phyloP scores from a whole-genome alignment of 1,140 invertebrate species.

The Ceratina australensis region DNA sequence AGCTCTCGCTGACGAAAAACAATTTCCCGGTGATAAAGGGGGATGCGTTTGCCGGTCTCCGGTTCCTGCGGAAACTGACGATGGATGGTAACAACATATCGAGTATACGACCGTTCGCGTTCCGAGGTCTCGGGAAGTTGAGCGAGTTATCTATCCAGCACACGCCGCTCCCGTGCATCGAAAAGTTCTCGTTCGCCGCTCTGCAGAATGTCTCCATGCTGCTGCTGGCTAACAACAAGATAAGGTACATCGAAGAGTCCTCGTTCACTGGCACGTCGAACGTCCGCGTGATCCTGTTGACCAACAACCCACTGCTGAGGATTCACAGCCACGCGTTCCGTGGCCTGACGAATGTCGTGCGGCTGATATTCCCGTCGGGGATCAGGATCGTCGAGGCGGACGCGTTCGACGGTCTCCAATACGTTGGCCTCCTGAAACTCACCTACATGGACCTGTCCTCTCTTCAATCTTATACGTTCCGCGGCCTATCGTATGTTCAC shows the following conservation, averaged over 20 bases:
- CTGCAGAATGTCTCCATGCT: conserved; percentile 89
- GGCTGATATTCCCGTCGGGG: conserved; percentile 87
- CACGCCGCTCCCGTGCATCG: conserved; percentile 86
- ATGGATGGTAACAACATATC: conserved; percentile 91
- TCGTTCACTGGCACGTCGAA: conserved; percentile 91
- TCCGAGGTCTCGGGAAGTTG: conserved; percentile 87
- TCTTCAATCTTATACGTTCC: conserved; percentile 86
- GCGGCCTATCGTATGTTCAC: conserved; percentile 87
- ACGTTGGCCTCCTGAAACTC: conserved; percentile 87
- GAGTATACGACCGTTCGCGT: conserved; percentile 89
- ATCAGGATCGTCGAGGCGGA: conserved; percentile 87
- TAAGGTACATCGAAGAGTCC: conserved; percentile 87
- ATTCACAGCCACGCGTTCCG: conserved; percentile 89
- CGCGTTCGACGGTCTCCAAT: conserved; percentile 89
- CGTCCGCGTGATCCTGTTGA: conserved; percentile 86
- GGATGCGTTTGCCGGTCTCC: conserved; percentile 88
- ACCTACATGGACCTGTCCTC: conserved; percentile 89
- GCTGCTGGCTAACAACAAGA: conserved; percentile 88
- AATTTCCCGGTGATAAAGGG: conserved; percentile 87
- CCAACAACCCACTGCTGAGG: conserved; percentile 87
- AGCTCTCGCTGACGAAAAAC: conserved; percentile 90
- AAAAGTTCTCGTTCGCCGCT: conserved; percentile 89
- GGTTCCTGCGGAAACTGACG: conserved; percentile 85
- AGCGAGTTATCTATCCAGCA: conserved; percentile 90
- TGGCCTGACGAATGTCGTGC: conserved; percentile 88